Base-by-base conservation (phyloP, 2,797 vertebrate genomes). In the Scyliorhinus canicula region DNA sequence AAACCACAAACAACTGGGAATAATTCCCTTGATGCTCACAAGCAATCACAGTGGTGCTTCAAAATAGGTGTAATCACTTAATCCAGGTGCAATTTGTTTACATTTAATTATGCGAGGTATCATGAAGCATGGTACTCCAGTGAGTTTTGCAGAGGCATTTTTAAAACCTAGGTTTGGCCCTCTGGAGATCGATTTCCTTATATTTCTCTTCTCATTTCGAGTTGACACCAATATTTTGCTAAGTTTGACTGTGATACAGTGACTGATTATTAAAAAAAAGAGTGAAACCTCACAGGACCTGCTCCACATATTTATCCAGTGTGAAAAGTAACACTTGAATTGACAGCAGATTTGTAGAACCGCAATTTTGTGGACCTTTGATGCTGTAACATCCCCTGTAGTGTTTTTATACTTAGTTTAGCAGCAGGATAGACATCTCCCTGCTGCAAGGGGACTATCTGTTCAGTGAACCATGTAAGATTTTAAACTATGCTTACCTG, bases 1-100 rank as follows among this genome's bases (percentile, higher is more conserved):
- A 94, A 74, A 90, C 0, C 4, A 11, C 60, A 63, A 65, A 93
- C n/a, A 47, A 69, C 28, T 94, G 31, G 47, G 67, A 52, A 94
- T 94, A 50, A 71, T 71, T 47, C 65, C 65, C 44, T 31, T 50
- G 65, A 52, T 71, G 65, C 65, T 14, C 44, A 44, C 24, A 35
- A 88, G 44, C 93, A 93, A 93, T 69, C 9, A 71, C 65, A 94
- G 65, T 52, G 28, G 67, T 74, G 16, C 47, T 52, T 93, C 93
- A 35, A 71, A 93, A 50, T 74, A 31, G 47, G 21, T 8, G 67
- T 50, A 50, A 55, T 71, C 4, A 52, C 16, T 94, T 50, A 94
- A 94, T 94, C 44, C 67, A 71, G 14, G 21, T 94, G 67, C 26
- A 94, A 47, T 31, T 71, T 57, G 52, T 94, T 94, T 94, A 63